These are phyloP conservation scores for Xenops minutus DNA, from an alignment of 2,797 vertebrate genomes.

Conservation along the genomic window DNA sequence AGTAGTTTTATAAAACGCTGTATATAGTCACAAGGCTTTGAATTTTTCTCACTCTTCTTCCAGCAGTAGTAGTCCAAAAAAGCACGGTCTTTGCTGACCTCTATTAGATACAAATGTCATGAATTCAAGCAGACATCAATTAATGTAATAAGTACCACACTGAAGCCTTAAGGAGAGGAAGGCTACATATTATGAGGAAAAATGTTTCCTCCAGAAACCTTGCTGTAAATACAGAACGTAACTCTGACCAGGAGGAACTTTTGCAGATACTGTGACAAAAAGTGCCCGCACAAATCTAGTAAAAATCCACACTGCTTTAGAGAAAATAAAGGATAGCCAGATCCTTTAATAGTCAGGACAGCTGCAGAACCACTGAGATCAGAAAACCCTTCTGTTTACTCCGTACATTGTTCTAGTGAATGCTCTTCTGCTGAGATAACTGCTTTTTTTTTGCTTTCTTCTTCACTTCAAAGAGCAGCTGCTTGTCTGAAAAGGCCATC, in stretches of 20 bases:
- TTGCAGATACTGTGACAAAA: neutral
- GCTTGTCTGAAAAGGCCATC: neutral
- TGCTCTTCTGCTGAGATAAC: neutral
- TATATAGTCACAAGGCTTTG: neutral
- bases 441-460: neutral
- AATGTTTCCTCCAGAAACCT: neutral
- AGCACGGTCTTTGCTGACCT: neutral
- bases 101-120: neutral
- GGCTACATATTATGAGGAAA: neutral
- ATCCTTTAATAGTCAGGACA: neutral
- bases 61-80: neutral
- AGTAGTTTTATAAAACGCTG: constrained; percentile 6
- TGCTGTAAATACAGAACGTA: neutral
- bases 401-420: constrained; percentile 3
- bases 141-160: neutral
- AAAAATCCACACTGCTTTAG: neutral
- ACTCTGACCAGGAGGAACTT: neutral
- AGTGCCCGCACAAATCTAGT: neutral
- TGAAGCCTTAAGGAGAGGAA: neutral
- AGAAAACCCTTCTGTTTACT: neutral
- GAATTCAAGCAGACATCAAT: neutral
- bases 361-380: neutral
- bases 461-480: neutral
- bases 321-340: neutral
- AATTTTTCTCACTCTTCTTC: neutral